Evolutionary conservation across 2,797 vertebrate species (phyloP), one percentile per base, ranked within the genome.

Genomic region (Melopsittacus undulatus): DNA sequence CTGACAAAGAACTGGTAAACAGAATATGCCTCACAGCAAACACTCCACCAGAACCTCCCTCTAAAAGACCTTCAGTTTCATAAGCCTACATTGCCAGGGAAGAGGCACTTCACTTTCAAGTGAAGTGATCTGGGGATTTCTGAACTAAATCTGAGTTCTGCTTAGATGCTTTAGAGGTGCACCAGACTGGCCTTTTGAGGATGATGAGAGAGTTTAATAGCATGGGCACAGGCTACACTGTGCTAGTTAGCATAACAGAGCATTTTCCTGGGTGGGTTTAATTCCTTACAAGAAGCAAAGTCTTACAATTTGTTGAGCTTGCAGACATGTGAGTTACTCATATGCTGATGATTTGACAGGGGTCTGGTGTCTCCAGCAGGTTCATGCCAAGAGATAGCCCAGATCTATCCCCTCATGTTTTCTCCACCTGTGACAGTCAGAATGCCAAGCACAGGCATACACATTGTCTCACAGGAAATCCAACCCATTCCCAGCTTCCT

Each of bases 391-490:
- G 26, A 43, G 30, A 54, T 49, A 70, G 45, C 5, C 46, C 59
- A 57, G 24, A 45, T 48, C 5, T 80, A 24, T 90, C 24, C 45
- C 40, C 27, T 56, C 21, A 5, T 15, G 21, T n/a, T 52, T 38
- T 73, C 22, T 74, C 49, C 23, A 51, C 24, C 13, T 32, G 6
- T 38, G 34, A 24, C 24, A 34, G 24, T 7, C 34, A 10, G 24
- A 57, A 4, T 14, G 36, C 11, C 48, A 84, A 89, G 29, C 1
- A 0, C 26, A 86, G 48, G 48, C 1, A 2, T 10, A 15, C 15
- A 18, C 27, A 38, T 52, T 79, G 90, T 34, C 16, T 46, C 46
- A 73, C 8, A 57, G 52, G 91, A 88, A 57, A 87, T 11, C 43
- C 45, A 63, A 54, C 19, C 40, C 5, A 2, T 38, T 89, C 34